phyloP scores from a whole-genome alignment of 2,888 invertebrate species.

The Drosophila mulleri region DNA sequence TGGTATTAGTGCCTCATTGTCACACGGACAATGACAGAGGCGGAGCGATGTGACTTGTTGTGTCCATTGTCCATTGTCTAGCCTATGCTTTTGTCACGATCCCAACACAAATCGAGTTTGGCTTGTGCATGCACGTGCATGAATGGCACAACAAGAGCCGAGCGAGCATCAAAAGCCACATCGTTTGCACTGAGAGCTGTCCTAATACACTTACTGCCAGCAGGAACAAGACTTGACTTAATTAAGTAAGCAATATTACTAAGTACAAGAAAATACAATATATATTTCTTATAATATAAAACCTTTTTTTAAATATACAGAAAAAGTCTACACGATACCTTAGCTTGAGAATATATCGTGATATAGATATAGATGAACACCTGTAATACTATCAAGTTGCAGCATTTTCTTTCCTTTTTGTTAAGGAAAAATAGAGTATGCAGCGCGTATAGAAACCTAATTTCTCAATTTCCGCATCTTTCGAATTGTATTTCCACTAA shows the following conservation, averaged over 20 bases:
- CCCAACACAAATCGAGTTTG: constrained; percentile 22
- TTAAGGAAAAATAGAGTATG: background rate
- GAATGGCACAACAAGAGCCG: constrained; percentile 17
- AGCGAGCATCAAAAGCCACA: background rate
- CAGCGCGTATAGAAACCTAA: too few relatives aligned
- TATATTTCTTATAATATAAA: too few relatives aligned
- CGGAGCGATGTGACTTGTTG: constrained; percentile 8
- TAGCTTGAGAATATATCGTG: too few relatives aligned
- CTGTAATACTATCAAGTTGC: too few relatives aligned
- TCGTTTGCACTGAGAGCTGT: constrained; percentile 8
- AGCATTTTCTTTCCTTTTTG: too few relatives aligned
- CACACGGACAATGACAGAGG: constrained; percentile 17
- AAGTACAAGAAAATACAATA: too few relatives aligned
- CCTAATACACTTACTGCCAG: background rate
- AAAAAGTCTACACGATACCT: too few relatives aligned
- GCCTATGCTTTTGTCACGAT: constrained; percentile 25
- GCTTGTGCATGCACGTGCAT: constrained; percentile 16
- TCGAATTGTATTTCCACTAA: background rate
- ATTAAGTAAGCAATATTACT: background rate
- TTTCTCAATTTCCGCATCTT: too few relatives aligned
- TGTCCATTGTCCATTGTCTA: constrained; percentile 41
- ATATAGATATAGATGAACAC: too few relatives aligned
- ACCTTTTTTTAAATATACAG: too few relatives aligned
- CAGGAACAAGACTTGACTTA: background rate
- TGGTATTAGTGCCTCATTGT: constrained; percentile 48